Percentiles rank a stretch among this genome's conserved stretches.
These are phyloP conservation scores for Ochotona curzoniae DNA, from an alignment of 2,113 vertebrate genomes.

Conservation along the genomic window DNA sequence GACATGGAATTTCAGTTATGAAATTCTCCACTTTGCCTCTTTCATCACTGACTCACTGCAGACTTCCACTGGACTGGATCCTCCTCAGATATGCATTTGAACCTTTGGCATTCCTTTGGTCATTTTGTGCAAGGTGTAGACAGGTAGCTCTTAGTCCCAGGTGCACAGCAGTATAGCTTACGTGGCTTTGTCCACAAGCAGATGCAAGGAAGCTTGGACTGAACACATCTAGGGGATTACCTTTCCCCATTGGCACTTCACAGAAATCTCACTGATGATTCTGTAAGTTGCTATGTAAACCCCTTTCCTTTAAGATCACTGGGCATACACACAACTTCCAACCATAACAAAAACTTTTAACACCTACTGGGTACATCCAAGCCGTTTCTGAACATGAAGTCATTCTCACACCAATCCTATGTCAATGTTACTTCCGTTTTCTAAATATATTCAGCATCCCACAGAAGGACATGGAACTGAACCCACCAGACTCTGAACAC, in stretches of 20 bases:
- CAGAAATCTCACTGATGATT: background rate
- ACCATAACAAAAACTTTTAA: background rate
- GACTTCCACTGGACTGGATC: background rate
- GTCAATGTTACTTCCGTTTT: background rate
- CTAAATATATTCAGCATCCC: background rate
- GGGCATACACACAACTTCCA: background rate
- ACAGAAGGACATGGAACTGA: background rate
- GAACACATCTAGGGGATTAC: background rate
- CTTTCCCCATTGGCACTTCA: accelerated
- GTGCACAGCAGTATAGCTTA: background rate
- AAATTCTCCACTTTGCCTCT: background rate
- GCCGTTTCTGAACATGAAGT: conserved; percentile 17
- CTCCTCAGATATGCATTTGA: background rate
- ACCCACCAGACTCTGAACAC: background rate
- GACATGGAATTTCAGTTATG: background rate
- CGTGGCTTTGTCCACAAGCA: background rate
- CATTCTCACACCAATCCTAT: background rate
- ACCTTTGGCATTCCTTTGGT: background rate
- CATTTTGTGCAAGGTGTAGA: background rate
- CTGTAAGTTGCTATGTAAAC: background rate
- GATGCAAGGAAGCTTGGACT: background rate
- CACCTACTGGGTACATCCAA: background rate
- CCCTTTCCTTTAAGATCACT: background rate
- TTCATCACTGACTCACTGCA: background rate
- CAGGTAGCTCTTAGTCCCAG: too few species aligned